Percentiles rank a stretch among this genome's conserved stretches.
phyloP scores from a whole-genome alignment of 2,888 invertebrate species.

The Xestoiulus laeticollis region DNA sequence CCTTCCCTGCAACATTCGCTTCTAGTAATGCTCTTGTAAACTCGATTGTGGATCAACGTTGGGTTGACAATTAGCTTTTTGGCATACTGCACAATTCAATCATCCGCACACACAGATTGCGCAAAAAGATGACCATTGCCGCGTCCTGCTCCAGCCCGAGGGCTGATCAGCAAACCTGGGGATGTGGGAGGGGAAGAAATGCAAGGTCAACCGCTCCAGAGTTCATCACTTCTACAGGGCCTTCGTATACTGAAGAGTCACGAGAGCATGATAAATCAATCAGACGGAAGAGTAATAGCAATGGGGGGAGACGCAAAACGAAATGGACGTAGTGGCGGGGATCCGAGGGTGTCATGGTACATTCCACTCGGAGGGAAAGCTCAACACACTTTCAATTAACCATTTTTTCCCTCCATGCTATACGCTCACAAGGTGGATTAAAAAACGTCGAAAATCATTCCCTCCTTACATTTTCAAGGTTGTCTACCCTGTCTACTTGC shows the following conservation, averaged over 20 bases:
- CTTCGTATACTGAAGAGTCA: slow-evolving; percentile 19
- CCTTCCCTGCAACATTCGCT: not conserved
- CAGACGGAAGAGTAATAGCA: slow-evolving; percentile 32
- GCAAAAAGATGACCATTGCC: not conserved
- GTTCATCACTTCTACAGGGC: slow-evolving; percentile 27
- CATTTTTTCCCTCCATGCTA: not conserved
- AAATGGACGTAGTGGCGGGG: not conserved
- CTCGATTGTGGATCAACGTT: not conserved
- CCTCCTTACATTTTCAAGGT: not conserved
- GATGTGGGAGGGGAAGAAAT: not conserved
- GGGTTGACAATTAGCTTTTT: not conserved
- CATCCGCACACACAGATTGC: not conserved
- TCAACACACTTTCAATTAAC: slow-evolving; percentile 25
- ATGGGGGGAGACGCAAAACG: slow-evolving; percentile 7
- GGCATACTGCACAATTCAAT: slow-evolving; percentile 17
- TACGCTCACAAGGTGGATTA: slow-evolving; percentile 7
- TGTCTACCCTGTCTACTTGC: not conserved
- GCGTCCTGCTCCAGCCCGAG: not conserved
- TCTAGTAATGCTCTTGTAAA: not conserved
- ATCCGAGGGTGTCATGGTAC: not conserved
- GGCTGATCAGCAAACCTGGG: not conserved
- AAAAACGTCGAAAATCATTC: not conserved
- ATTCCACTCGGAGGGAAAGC: slow-evolving; percentile 21
- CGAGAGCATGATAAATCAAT: slow-evolving; percentile 41
- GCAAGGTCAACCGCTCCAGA: not conserved